Evolutionary conservation across 64 coral and sea anemone genomes (phyloP).

Genomic region (Acropora tenuis): DNA sequence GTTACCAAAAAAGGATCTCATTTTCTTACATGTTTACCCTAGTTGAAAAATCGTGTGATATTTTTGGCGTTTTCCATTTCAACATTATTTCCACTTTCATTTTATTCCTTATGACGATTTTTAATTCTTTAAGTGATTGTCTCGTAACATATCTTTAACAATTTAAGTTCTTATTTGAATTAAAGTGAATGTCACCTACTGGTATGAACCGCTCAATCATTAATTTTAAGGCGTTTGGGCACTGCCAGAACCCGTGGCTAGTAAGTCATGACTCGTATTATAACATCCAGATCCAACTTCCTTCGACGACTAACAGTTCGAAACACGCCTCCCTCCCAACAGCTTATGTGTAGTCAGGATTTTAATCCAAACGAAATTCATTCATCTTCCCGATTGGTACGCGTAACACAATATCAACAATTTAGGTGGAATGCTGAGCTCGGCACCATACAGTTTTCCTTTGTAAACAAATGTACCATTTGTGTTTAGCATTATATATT

Average conservation of each 20-base stretch:
- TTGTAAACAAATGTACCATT: too few species aligned
- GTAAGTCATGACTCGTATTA: too few species aligned
- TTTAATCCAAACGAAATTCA: background rate
- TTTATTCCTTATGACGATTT: background rate
- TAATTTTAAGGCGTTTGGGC: too few species aligned
- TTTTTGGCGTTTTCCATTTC: background rate
- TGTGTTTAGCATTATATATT: too few species aligned
- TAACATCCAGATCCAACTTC: too few species aligned
- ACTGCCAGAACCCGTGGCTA: too few species aligned
- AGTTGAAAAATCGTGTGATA: background rate
- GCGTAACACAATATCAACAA: too few species aligned
- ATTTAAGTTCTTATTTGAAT: background rate
- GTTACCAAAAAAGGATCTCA: background rate
- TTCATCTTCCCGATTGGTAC: too few species aligned
- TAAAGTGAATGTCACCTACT: background rate
- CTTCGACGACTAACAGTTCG: too few species aligned
- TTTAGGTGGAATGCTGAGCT: too few species aligned
- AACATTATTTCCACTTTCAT: background rate
- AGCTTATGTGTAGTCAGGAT: background rate
- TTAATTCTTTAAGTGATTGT: background rate
- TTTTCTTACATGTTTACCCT: background rate
- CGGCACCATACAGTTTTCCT: too few species aligned
- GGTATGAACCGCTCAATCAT: background rate
- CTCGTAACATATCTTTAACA: background rate
- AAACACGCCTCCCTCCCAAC: background rate